Evolutionary conservation across 2,888 invertebrate genomes (phyloP).

Genomic region (Germaria angustata): DNA sequence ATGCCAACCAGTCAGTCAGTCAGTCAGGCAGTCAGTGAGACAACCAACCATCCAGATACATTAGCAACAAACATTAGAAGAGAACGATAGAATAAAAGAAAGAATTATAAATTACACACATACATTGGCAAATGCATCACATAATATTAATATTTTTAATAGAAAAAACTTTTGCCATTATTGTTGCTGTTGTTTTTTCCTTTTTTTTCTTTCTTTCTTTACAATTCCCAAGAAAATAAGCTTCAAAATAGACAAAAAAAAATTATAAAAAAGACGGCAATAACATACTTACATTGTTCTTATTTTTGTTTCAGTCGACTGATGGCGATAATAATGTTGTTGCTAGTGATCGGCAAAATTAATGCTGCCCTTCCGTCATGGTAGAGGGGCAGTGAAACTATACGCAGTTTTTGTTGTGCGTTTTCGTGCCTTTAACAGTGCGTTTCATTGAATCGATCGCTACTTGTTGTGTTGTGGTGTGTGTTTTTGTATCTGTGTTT

Average conservation of each 20-base stretch:
- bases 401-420: slow-evolving; percentile 53
- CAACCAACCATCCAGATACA: neutral
- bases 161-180: neutral
- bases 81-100: neutral
- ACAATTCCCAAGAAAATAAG: slow-evolving; percentile 45
- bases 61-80: slow-evolving; percentile 13
- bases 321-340: slow-evolving; percentile 7
- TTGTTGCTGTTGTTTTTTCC: slow-evolving; percentile 11
- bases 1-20: neutral
- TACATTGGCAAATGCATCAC: slow-evolving; percentile 44
- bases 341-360: slow-evolving; percentile 36
- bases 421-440: slow-evolving; percentile 47
- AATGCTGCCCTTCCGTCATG: neutral
- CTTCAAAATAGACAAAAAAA: slow-evolving; percentile 45
- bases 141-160: slow-evolving; percentile 4
- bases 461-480: neutral
- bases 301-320: slow-evolving; percentile 34
- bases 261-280: neutral
- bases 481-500: slow-evolving; percentile 3
- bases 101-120: slow-evolving; percentile 30
- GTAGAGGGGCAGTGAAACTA: slow-evolving; percentile 19
- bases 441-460: slow-evolving; percentile 40
- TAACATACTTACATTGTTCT: neutral
- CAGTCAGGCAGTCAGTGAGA: neutral
- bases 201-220: too few relatives aligned